phyloP scores from a whole-genome alignment of 2,113 vertebrate genomes.

The Bettongia penicillata region DNA sequence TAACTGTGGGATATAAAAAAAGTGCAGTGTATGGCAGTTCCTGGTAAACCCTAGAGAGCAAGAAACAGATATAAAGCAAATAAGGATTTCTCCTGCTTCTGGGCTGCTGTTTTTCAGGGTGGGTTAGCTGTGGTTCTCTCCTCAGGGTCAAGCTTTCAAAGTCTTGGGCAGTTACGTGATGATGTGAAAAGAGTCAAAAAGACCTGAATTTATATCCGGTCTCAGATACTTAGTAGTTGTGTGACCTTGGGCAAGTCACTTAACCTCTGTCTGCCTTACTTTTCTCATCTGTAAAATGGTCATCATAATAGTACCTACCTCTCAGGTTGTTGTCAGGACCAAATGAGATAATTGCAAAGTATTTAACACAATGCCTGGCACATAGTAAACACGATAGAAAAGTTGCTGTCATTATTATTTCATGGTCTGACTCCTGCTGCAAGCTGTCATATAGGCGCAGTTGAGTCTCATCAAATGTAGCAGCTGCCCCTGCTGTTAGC shows the following conservation, averaged over 20 bases:
- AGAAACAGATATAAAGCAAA: constrained; percentile 80
- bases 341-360: not conserved
- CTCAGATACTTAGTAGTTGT: not conserved
- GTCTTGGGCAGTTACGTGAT: accelerated
- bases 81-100: constrained; percentile 29
- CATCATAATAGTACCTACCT: not conserved
- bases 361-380: not conserved
- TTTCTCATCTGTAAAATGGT: not conserved
- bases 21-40: constrained; percentile 64
- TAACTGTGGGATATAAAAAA: constrained; percentile 79
- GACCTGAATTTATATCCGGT: not conserved
- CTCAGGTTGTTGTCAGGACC: not conserved
- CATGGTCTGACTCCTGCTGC: no score
- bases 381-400: no score
- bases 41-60: constrained; percentile 68
- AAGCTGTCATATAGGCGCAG: not conserved
- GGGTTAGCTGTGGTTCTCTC: not conserved
- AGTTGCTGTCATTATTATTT: not conserved
- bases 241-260: not conserved
- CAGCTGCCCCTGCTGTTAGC: not conserved
- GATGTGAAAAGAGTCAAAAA: not conserved
- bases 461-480: not conserved
- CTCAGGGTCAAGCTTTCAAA: not conserved
- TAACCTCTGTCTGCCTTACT: not conserved
- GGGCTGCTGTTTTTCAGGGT: constrained; percentile 48